Conservation (phyloP, 92 coral and sea anemone species). For the Muricea muricata region DNA sequence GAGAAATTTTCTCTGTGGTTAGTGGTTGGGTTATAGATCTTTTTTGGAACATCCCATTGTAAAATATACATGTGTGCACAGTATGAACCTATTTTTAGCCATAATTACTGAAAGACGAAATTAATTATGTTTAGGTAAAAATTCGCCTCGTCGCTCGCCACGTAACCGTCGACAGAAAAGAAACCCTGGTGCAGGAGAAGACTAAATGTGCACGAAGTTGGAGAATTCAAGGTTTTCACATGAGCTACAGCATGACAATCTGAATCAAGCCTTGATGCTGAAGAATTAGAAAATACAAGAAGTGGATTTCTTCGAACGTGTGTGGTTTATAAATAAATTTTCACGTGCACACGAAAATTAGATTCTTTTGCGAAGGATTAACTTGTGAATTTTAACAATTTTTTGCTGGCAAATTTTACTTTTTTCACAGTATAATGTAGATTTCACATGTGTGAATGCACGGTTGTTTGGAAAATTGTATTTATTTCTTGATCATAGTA, state of each 20-base stretch:
- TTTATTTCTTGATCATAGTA: too few species aligned
- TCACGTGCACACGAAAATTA: constrained; percentile 1
- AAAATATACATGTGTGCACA: too few species aligned
- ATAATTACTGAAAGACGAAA: neutral
- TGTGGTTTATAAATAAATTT: neutral
- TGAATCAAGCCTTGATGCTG: neutral
- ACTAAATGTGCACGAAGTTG: constrained; percentile 1
- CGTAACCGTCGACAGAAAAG: constrained; percentile 98
- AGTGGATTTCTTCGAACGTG: neutral
- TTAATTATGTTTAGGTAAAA: constrained; percentile 62
- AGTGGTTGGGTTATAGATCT: too few species aligned
- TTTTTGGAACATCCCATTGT: too few species aligned
- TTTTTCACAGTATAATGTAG: neutral
- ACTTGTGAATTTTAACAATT: neutral
- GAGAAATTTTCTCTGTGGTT: too few species aligned
- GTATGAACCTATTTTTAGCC: neutral
- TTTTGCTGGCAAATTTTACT: constrained; percentile 19
- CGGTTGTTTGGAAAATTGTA: neutral
- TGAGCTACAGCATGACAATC: neutral
- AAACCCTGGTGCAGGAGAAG: constrained; percentile 98
- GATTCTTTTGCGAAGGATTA: neutral
- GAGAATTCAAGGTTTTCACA: neutral
- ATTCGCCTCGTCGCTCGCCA: constrained; percentile 98
- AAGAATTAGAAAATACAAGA: neutral
- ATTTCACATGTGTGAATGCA: neutral